Evolutionary conservation across 2,113 vertebrate genomes (phyloP).

Genomic region (Empidonax alnorum): DNA sequence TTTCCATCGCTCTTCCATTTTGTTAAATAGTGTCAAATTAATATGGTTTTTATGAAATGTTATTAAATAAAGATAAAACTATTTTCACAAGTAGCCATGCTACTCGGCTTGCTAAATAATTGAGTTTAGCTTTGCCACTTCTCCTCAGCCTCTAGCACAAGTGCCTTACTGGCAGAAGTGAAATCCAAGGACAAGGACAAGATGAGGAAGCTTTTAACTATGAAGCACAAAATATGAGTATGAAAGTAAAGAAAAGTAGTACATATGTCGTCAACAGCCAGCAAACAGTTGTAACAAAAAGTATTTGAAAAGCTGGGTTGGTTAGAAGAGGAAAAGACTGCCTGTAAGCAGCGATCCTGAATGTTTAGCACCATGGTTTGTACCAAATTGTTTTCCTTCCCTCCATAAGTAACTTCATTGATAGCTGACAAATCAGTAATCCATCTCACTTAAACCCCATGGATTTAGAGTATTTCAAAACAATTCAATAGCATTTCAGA

Average conservation of each 20-base stretch:
- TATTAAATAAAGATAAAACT: neutral
- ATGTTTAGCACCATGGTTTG: neutral
- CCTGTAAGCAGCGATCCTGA: accelerated
- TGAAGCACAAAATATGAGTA: neutral
- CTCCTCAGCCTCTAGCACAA: neutral
- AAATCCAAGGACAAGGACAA: neutral
- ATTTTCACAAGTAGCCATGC: neutral
- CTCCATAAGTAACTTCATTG: neutral
- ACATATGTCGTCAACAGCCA: neutral
- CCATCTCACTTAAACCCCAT: neutral
- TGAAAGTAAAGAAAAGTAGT: neutral
- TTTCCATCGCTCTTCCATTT: neutral
- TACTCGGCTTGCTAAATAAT: neutral
- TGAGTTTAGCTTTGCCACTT: neutral
- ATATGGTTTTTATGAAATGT: neutral
- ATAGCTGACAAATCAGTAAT: neutral
- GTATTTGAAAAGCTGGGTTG: neutral
- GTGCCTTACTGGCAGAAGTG: neutral
- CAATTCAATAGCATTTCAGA: neutral
- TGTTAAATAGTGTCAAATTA: neutral
- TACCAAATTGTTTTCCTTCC: neutral
- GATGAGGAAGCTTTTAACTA: neutral
- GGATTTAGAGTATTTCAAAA: neutral
- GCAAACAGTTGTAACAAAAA: neutral
- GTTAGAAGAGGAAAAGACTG: neutral